Conservation (phyloP, 2,113 vertebrate genomes). For the Eudyptes chrysolophus region DNA sequence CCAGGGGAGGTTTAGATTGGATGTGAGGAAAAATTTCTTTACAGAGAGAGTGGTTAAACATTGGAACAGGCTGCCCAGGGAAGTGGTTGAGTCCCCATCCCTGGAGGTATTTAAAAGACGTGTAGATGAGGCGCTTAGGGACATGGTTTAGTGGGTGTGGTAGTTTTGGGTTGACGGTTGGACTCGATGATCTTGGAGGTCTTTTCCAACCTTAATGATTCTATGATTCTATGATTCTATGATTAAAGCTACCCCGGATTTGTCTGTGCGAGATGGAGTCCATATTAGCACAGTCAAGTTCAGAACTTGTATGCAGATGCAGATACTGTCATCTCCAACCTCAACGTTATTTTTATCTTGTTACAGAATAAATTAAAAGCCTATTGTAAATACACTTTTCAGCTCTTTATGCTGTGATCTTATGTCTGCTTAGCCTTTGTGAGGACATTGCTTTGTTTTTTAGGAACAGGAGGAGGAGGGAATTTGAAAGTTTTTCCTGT, state of each 20-base stretch:
- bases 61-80: too few species aligned
- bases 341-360: background rate
- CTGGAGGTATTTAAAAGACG: too few species aligned
- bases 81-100: too few species aligned
- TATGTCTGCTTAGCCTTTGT: background rate
- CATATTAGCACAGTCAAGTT: background rate
- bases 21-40: too few species aligned
- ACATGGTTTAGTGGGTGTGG: too few species aligned
- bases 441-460: background rate
- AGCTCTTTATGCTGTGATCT: background rate
- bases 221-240: too few species aligned
- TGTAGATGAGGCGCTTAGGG: too few species aligned
- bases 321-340: background rate
- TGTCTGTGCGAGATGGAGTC: background rate
- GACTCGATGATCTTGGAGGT: too few species aligned
- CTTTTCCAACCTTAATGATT: too few species aligned
- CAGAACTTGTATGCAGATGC: background rate
- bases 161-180: too few species aligned
- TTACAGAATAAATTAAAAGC: background rate
- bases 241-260: background rate
- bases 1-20: too few species aligned
- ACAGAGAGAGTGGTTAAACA: too few species aligned
- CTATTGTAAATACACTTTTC: background rate
- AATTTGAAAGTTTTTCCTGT: background rate
- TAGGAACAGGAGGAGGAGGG: accelerated